Base-by-base conservation (phyloP, 2,888 invertebrate genomes). In the Apoderus coryli region DNA sequence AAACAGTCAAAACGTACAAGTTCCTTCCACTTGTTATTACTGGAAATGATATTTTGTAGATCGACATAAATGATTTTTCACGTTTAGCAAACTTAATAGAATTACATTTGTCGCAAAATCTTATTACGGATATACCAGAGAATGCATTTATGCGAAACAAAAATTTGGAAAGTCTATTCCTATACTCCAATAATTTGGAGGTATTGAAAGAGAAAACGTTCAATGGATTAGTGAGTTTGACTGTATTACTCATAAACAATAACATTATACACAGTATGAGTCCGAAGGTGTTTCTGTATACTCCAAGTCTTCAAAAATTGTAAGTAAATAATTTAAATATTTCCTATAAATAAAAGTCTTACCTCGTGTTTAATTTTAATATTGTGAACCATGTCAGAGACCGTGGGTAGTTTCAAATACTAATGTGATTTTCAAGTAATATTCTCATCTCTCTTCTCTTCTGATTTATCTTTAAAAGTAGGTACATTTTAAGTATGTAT, bases 51-150 rank as follows among this genome's bases (percentile, higher is more conserved):
- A 16, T 22, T 26, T 48, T 63, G 47, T 53, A 73, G 72, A 48
- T 72, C 25, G 54, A 58, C 25, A 61, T 63, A 1, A 50, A 62
- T 5, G 69, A 70, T 47, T 74, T 75, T 44, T 56, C 57, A 36
- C 61, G 62, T 37, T 54, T 73, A 24, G 56, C 50, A 24, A 55
- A 57, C 25, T 53, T 81, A 30, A 64, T 63, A 31, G 75, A 76
- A 45, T 61, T 82, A 25, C 72, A 76, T 50, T 55, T 82, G 27
- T 76, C 72, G 27, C 71, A 74, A 41, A 82, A 82, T 52, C 63
- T 65, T 32, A 59, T 82, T 14, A 54, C 56, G 29, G 52, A 53
- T 9, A 44, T 73, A 10, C 66, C 72, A 3, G 69, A 72, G 37
- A 63, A 64, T 25, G 54, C 67, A 4, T 79, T 80, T 49, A 44